Conservation (phyloP, 2,888 invertebrate species). For the Exocentrus adspersus region DNA sequence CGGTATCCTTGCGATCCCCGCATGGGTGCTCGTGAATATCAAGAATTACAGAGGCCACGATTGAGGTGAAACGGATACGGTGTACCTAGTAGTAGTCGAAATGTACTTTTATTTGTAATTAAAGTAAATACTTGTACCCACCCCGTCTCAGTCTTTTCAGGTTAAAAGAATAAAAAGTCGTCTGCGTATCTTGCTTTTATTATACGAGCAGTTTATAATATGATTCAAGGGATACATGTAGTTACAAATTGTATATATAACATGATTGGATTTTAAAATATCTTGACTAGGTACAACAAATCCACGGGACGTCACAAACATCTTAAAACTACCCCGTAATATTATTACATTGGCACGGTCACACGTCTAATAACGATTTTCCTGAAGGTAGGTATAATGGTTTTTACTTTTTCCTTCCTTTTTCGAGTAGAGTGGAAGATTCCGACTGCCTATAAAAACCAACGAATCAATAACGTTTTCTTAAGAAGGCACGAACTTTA, state of each 20-base stretch:
- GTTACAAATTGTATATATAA: constrained; percentile 4
- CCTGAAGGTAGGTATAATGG: too few relatives aligned
- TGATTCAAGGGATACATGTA: background rate
- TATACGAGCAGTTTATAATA: background rate
- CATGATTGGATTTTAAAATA: constrained; percentile 1
- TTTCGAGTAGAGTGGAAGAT: too few relatives aligned
- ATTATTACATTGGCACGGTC: constrained; percentile 15
- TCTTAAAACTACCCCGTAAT: background rate
- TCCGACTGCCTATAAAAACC: background rate
- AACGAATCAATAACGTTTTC: background rate
- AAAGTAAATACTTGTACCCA: too few relatives aligned
- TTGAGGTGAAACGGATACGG: constrained; percentile 29
- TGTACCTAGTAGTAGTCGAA: constrained; percentile 14
- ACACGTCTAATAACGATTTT: too few relatives aligned
- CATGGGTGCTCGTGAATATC: constrained; percentile 58
- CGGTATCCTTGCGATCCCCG: constrained; percentile 53
- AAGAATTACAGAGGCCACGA: constrained; percentile 55
- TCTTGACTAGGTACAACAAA: constrained; percentile 12
- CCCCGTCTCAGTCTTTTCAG: too few relatives aligned
- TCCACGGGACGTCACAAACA: background rate
- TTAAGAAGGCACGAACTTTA: constrained; percentile 17
- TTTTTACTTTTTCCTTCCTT: too few relatives aligned
- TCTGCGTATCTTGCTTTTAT: too few relatives aligned
- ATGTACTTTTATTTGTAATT: constrained; percentile 7
- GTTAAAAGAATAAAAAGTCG: too few relatives aligned